These are phyloP conservation scores for Rhyacichthys aspro DNA, from an alignment of 2,797 vertebrate species.

Conservation along the genomic window DNA sequence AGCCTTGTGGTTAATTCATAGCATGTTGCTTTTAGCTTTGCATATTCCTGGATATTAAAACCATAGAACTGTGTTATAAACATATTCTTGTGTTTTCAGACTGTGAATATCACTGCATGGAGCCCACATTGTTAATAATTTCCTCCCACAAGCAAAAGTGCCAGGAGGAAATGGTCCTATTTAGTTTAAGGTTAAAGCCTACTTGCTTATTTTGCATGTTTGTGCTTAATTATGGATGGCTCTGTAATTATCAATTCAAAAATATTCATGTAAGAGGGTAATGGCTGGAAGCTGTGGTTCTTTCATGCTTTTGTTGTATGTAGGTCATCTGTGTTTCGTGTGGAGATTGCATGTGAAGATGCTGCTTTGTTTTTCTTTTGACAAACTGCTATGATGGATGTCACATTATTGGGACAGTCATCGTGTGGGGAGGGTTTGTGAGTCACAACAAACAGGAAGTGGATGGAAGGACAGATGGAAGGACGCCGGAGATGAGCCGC, in stretches of 20 bases:
- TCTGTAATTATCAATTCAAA: slow-evolving; percentile 2
- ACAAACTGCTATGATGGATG: slow-evolving; percentile 45
- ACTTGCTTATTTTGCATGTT: slow-evolving; percentile 2
- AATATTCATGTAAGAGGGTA: slow-evolving; percentile 8
- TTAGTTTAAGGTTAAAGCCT: not conserved
- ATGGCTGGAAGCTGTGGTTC: not conserved
- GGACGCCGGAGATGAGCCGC: slow-evolving; percentile 35
- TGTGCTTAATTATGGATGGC: not conserved
- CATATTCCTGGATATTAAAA: slow-evolving; percentile 3
- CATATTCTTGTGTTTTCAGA: no score
- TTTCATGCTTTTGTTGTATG: slow-evolving; percentile 24
- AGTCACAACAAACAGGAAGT: slow-evolving; percentile 25
- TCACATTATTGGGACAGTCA: slow-evolving; percentile 45
- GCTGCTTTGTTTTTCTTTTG: slow-evolving; percentile 30
- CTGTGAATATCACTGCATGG: no score
- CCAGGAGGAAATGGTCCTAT: not conserved
- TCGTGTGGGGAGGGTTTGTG: slow-evolving; percentile 16
- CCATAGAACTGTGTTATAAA: no score
- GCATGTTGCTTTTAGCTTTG: not conserved
- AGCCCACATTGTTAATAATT: not conserved
- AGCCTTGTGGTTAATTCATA: not conserved
- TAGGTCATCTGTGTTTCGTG: slow-evolving; percentile 40
- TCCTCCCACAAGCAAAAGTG: not conserved
- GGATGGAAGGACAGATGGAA: slow-evolving; percentile 38
- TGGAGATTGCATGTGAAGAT: slow-evolving; percentile 13